These are phyloP conservation scores for Pinna nobilis DNA, from an alignment of 1,140 invertebrate genomes.

Conservation along the genomic window DNA sequence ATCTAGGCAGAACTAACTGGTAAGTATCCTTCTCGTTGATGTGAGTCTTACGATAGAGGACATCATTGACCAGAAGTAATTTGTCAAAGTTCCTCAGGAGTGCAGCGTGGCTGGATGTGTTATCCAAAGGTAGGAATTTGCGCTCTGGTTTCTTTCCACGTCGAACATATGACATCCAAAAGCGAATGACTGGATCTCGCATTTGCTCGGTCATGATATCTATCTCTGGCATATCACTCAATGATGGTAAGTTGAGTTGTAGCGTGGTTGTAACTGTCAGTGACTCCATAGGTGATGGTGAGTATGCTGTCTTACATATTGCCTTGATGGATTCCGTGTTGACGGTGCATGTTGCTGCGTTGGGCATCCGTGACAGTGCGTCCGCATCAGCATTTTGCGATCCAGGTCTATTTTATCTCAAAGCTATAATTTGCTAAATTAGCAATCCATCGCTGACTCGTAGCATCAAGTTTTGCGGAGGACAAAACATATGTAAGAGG, in stretches of 20 bases:
- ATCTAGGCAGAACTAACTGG: not conserved
- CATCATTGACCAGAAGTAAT: constrained; percentile 20
- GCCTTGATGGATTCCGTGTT: constrained; percentile 1
- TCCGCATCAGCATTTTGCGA: constrained; percentile 34
- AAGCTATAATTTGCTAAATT: constrained; percentile 23
- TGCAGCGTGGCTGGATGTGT: not conserved
- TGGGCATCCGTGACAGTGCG: constrained; percentile 4
- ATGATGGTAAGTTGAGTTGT: not conserved
- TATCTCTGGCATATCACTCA: not conserved
- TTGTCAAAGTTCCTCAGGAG: constrained; percentile 3
- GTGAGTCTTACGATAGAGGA: constrained; percentile 17
- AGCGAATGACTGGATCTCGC: not conserved
- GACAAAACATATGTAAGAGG: constrained; percentile 33
- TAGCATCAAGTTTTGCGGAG: constrained; percentile 27
- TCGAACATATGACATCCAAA: not conserved
- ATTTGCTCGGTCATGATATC: not conserved
- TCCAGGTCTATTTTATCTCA: constrained; percentile 29
- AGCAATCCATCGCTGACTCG: constrained; percentile 34
- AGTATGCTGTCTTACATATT: constrained; percentile 8
- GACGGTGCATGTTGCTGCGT: not conserved
- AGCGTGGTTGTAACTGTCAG: not conserved
- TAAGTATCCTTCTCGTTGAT: not conserved
- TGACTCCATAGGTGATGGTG: not conserved
- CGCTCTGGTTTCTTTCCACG: not conserved
- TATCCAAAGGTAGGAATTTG: not conserved